Evolutionary conservation across 1,140 invertebrate species (phyloP).

Genomic region (Zelostemma sp.): DNA sequence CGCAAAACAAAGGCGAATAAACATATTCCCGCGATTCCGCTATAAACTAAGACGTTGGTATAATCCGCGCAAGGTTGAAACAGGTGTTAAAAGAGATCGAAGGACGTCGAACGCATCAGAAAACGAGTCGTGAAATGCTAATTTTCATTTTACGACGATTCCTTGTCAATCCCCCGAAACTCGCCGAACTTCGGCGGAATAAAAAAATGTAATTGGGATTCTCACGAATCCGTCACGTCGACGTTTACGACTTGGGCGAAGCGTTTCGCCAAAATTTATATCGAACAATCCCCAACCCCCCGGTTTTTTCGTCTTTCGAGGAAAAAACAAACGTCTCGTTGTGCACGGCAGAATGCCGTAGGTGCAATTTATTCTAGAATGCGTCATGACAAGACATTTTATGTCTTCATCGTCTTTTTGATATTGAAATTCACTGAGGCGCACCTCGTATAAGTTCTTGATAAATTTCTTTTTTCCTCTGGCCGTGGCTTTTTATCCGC

Average conservation of each 20-base stretch:
- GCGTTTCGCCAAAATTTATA: too few species aligned
- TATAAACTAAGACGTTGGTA: too few species aligned
- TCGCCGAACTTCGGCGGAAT: neutral
- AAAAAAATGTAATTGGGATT: neutral
- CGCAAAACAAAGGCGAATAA: too few species aligned
- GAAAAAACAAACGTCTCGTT: neutral
- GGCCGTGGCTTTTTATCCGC: conserved; percentile 1
- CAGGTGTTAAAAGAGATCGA: neutral
- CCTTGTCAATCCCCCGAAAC: neutral
- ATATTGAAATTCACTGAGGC: neutral
- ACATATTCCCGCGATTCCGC: too few species aligned
- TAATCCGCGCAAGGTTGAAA: neutral
- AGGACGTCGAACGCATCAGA: neutral
- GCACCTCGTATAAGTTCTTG: neutral
- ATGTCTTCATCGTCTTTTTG: conserved; percentile 5
- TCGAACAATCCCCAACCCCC: neutral
- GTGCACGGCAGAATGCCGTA: neutral
- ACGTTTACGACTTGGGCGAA: too few species aligned
- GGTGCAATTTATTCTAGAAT: neutral
- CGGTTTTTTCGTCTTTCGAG: neutral
- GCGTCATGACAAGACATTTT: conserved; percentile 2
- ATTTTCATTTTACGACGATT: neutral
- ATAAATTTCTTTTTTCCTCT: neutral
- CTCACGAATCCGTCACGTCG: too few species aligned
- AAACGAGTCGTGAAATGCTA: neutral